Evolutionary conservation across 2,888 invertebrate genomes (phyloP).

Genomic region (Pristionchus japonicus): DNA sequence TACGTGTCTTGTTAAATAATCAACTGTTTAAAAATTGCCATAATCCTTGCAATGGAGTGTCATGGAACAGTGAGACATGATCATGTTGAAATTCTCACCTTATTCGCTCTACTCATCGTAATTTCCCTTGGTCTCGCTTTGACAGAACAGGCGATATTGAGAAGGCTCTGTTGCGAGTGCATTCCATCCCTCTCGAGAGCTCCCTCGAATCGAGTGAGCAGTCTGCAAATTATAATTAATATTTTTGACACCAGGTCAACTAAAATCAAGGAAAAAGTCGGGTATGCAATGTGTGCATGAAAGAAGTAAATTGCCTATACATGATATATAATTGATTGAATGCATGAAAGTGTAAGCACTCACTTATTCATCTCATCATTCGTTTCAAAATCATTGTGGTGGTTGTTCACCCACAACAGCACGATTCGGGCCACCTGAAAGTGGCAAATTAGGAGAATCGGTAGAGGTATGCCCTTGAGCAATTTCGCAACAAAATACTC

Average conservation of each 20-base stretch:
- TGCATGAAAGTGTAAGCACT: no score
- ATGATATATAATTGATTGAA: no score
- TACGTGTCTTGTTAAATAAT: no score
- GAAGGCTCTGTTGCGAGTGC: constrained; percentile 83
- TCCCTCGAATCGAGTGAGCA: constrained; percentile 91
- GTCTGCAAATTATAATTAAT: constrained; percentile 75
- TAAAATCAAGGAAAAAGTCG: not conserved
- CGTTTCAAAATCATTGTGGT: constrained; percentile 96
- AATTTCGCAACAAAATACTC: constrained; percentile 9
- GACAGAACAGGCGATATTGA: constrained; percentile 97
- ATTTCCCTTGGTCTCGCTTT: constrained; percentile 93
- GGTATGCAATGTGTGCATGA: not conserved
- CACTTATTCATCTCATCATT: constrained; percentile 93
- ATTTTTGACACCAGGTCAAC: not conserved
- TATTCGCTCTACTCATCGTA: constrained; percentile 89
- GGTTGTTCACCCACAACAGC: constrained; percentile 97
- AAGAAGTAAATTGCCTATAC: no score
- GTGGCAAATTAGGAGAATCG: no score
- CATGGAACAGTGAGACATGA: not conserved
- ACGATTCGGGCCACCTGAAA: constrained; percentile 92
- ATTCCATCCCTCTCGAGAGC: constrained; percentile 87
- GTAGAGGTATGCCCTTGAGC: no score
- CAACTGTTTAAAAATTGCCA: no score
- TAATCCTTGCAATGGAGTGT: no score
- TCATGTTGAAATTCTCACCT: constrained; percentile 5